phyloP scores from a whole-genome alignment of 2,113 vertebrate species.

The Rhabdomys dilectus region DNA sequence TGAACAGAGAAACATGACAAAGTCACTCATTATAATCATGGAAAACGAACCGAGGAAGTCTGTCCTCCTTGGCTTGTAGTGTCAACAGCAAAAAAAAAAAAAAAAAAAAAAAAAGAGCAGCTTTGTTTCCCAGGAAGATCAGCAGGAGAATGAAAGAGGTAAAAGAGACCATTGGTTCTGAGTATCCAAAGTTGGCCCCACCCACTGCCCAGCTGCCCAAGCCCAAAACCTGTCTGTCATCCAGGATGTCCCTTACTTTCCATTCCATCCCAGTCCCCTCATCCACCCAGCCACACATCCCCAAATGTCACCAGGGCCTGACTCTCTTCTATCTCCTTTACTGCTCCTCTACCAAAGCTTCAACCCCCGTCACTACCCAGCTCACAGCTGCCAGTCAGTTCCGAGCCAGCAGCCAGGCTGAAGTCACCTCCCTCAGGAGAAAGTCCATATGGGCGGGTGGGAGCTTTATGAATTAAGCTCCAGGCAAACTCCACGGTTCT shows the following conservation, averaged over 20 bases:
- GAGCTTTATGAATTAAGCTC: neutral
- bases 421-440: no score
- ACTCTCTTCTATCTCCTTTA: rapidly evolving
- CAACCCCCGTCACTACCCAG: neutral
- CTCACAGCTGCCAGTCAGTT: neutral
- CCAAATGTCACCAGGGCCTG: rapidly evolving
- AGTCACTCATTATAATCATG: neutral
- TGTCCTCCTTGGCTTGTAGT: neutral
- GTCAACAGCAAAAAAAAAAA: neutral
- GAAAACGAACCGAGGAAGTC: neutral
- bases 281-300: neutral
- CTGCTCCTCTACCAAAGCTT: neutral
- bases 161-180: neutral
- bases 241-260: neutral
- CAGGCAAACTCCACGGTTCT: neutral
- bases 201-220: neutral
- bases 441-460: neutral
- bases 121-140: neutral
- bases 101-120: no score
- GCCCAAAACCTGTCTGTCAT: neutral
- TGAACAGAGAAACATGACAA: neutral
- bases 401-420: neutral
- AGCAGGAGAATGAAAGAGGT: neutral
- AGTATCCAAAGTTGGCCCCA: neutral
- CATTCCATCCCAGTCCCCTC: neutral